phyloP scores from a whole-genome alignment of 2,113 vertebrate genomes.

The Erythrocercus mccallii region DNA sequence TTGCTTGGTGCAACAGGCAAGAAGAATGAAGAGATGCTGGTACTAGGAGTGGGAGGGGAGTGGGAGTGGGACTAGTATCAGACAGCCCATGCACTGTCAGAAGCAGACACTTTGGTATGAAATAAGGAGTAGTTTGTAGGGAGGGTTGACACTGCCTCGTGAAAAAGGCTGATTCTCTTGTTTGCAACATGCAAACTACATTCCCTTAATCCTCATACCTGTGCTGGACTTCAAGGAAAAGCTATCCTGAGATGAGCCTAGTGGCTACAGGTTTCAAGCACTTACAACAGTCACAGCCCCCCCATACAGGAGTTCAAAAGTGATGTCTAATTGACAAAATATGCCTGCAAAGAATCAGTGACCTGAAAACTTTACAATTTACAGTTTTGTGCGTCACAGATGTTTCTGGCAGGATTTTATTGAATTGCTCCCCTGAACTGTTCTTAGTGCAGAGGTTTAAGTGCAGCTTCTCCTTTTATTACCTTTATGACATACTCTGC shows the following conservation, averaged over 20 bases:
- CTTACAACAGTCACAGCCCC: neutral
- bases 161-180: neutral
- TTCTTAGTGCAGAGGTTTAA: neutral
- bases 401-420: constrained; percentile 22
- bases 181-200: neutral
- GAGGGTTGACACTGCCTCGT: neutral
- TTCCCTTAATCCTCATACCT: neutral
- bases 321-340: neutral
- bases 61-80: no score
- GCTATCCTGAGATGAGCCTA: neutral
- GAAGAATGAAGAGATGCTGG: neutral
- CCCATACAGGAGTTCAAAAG: neutral
- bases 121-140: neutral
- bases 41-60: neutral
- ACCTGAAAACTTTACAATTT: neutral
- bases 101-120: neutral
- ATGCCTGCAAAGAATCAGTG: neutral
- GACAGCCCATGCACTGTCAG: neutral
- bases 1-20: neutral
- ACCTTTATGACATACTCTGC: constrained; percentile 23
- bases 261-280: neutral
- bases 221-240: neutral
- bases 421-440: neutral
- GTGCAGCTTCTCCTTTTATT: constrained; percentile 30
- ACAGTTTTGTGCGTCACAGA: neutral